Evolutionary conservation across 2,113 vertebrate genomes (phyloP), one percentile per base, ranked within the genome.

Genomic region (Charina bottae): DNA sequence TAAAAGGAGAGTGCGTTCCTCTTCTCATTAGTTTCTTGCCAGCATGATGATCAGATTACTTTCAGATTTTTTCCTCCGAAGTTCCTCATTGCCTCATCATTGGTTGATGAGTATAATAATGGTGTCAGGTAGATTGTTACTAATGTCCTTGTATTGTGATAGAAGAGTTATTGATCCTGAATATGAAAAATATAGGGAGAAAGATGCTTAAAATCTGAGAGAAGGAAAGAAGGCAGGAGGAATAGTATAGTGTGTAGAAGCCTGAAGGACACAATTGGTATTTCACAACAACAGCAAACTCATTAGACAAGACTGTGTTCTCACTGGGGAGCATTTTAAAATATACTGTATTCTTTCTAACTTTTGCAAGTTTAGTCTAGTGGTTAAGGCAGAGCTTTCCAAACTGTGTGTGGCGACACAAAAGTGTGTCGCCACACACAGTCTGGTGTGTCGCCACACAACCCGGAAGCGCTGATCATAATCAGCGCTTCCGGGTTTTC

Each of bases 11-110:
- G 10, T 11, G 59, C 6, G 15, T 68, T n/a, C 6, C 46, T n/a
- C n/a, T 78, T 49, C 21, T 56, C 7, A 56, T 56, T n/a, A 56
- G n/a, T 0, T 72, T 72, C 42, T 90, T 49, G 56, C 28, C 6
- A 12, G 0, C 90, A 0, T 58, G 15, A 86, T 0, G 5, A 15
- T 55, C 12, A 0, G n/a, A 2, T 60, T 62, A 88, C 83, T 49
- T 68, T 0, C 91, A 4, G 53, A 85, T 55, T n/a, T 4, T 92
- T 92, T 89, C 8, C 28, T 17, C 28, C 26, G 19, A 58, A 7
- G 64, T 54, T 37, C 33, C 23, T 86, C 21, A 24, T 17, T 28
- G 11, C 58, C 42, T 42, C 42, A 42, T 42, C 24, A 2, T 85
- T 60, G 37, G 1, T 78, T 78, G 33, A 78, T 9, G 72, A 78